These are phyloP conservation scores for Pagetopsis macropterus DNA, from an alignment of 2,797 vertebrate genomes.

Conservation along the genomic window DNA sequence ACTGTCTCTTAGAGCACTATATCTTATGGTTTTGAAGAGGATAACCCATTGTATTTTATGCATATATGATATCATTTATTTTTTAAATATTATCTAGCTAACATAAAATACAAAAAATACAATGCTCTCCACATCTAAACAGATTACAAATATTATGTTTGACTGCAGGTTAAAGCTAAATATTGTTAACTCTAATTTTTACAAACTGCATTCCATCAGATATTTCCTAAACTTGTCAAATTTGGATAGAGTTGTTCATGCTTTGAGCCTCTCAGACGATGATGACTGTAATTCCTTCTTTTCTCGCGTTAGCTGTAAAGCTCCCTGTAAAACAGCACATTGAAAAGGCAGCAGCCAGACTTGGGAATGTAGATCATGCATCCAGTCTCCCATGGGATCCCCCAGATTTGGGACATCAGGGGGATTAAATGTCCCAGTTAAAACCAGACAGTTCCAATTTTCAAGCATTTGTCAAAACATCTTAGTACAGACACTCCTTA, in stretches of 20 bases:
- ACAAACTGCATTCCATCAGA: neutral
- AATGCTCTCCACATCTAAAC: neutral
- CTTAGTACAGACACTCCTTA: neutral
- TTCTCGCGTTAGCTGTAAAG: neutral
- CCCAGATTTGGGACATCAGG: conserved; percentile 19
- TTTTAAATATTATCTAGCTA: neutral
- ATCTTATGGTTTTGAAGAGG: neutral
- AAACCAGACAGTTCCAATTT: neutral
- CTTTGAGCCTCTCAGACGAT: neutral
- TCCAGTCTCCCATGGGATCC: conserved; percentile 11
- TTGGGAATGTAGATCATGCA: conserved; percentile 22
- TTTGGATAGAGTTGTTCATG: neutral
- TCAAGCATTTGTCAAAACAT: neutral
- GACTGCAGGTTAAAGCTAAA: neutral
- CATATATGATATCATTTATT: neutral
- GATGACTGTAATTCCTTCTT: neutral
- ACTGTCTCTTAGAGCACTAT: neutral
- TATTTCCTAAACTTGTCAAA: neutral
- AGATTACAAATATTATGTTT: neutral
- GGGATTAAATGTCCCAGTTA: conserved; percentile 31
- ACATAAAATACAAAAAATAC: neutral
- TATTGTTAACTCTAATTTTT: neutral
- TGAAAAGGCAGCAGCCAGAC: conserved; percentile 12
- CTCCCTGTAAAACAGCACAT: neutral
- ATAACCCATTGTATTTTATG: neutral